Percentiles rank a stretch among this genome's conserved stretches.
These are phyloP conservation scores for Artemia franciscana DNA, from an alignment of 1,140 invertebrate genomes.

Conservation along the genomic window DNA sequence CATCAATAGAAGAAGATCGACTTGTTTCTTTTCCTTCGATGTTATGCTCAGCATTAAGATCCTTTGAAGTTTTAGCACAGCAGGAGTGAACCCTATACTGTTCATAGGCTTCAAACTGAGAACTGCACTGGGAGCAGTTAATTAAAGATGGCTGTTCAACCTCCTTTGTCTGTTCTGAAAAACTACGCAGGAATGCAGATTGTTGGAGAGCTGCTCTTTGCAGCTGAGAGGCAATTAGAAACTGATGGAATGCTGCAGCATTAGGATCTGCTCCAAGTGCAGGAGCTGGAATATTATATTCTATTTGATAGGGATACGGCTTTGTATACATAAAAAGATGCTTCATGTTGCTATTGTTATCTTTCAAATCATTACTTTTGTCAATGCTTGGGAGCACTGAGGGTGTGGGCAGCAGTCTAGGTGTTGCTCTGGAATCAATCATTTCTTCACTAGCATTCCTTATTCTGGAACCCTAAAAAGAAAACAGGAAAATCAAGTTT, in stretches of 20 bases:
- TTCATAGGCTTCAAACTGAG: not conserved
- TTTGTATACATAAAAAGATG: not conserved
- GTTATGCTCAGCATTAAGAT: not conserved
- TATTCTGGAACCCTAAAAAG: not conserved
- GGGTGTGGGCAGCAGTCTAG: not conserved
- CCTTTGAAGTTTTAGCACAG: not conserved
- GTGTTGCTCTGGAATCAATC: not conserved
- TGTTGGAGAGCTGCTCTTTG: not conserved
- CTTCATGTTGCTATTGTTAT: not conserved
- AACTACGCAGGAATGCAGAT: not conserved
- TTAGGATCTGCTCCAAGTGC: not conserved
- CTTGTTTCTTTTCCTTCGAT: not conserved
- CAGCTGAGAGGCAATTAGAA: constrained; percentile 11
- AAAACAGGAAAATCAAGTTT: too few relatives aligned
- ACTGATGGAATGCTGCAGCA: constrained; percentile 6
- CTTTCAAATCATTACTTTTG: not conserved
- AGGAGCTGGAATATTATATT: not conserved
- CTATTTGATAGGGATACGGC: not conserved
- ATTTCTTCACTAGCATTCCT: not conserved
- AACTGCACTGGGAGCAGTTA: not conserved
- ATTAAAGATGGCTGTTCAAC: not conserved
- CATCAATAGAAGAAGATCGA: not conserved
- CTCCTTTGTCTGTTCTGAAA: not conserved
- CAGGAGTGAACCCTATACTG: not conserved
- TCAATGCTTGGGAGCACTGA: not conserved